Base-by-base conservation (phyloP, 2,888 invertebrate species). In the Actias luna region DNA sequence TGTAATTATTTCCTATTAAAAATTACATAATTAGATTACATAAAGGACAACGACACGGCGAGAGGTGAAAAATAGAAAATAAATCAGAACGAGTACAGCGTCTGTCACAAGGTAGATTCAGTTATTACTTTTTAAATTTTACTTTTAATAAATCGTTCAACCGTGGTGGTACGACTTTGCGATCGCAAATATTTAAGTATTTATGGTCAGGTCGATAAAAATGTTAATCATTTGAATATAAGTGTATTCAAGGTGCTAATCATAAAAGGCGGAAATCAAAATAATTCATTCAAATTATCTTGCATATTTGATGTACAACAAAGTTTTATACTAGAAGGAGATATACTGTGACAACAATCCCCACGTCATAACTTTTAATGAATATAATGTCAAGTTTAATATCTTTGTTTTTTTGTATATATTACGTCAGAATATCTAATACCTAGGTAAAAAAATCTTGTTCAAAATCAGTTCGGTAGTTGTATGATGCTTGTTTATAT, bases 41-140 rank as follows among this genome's bases (percentile, higher is more conserved):
- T 50, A 36, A 50, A 62, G 62, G 58, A 61, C 57, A 57, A 61
- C 61, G 14, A 61, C 55, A 36, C 42, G 36, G 42, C 16, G 39
- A 58, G 31, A 59, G 39, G 35, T 58, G 31, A 25, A 39, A 57
- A 42, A 39, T 39, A 39, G 58, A 62, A 62, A 46, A 62, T 58
- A 16, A 62, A 58, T 46, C 22, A 35, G 50, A 59, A 27, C 62
- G 58, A 62, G 62, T 58, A 46, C 27, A 36, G 29, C 62, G 14
- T 29, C 46, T 42, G 31, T 58, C 33, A 31, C 31, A 58, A 46
- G 31, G 31, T 42, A 29, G 36, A 59, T 50, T 33, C 46, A 62
- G 46, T 35, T 33, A 31, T 29, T 59, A 42, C 29, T 29, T 55
- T n/a, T 27, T 27, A 25, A 50, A 61, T 61, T n/a, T n/a, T 36